Conservation (phyloP, 1,140 invertebrate genomes). For the Aphis craccivora region DNA sequence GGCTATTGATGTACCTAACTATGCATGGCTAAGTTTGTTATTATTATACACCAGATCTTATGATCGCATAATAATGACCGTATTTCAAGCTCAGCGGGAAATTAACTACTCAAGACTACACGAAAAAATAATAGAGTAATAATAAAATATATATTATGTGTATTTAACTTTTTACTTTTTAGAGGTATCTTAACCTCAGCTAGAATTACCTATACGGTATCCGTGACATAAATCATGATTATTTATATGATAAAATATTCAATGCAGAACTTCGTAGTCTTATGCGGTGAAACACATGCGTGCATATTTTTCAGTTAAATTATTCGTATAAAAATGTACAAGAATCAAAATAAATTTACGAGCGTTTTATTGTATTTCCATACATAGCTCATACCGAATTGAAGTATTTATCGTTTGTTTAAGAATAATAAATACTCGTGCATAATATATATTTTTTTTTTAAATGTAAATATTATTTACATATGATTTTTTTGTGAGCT, state of each 20-base stretch:
- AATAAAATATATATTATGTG: neutral
- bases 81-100: neutral
- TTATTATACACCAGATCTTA: neutral
- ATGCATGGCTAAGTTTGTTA: neutral
- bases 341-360: neutral
- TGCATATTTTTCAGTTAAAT: neutral
- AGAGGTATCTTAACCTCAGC: neutral
- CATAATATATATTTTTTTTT: neutral
- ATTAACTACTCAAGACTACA: neutral
- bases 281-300: neutral
- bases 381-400: neutral
- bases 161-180: neutral
- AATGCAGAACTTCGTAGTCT: neutral
- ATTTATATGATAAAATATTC: slow-evolving; percentile 2
- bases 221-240: slow-evolving; percentile 32
- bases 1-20: neutral
- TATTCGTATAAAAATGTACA: neutral
- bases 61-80: neutral
- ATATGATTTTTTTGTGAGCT: neutral
- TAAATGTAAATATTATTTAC: neutral
- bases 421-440: neutral
- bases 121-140: neutral
- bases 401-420: neutral
- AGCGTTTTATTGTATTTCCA: neutral
- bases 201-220: neutral